These are phyloP conservation scores for Hipparchia semele DNA, from an alignment of 2,888 invertebrate species.

Conservation along the genomic window DNA sequence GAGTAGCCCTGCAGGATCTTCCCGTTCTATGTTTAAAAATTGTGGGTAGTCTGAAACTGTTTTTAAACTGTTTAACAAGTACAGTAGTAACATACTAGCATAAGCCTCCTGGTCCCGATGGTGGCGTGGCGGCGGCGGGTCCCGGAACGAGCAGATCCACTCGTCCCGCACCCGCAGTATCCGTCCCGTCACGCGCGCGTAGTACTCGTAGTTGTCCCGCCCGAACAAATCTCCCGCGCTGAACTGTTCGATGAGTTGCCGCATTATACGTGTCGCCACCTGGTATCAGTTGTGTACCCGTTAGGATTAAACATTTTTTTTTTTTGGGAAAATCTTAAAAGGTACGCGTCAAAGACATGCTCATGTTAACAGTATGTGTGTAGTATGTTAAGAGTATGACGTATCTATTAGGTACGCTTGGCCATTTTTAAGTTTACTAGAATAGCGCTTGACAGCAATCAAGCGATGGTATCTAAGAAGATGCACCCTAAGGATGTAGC, in stretches of 20 bases:
- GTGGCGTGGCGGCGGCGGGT: slow-evolving; percentile 88
- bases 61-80: no score
- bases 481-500: no score
- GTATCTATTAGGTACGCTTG: no score
- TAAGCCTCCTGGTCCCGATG: slow-evolving; percentile 86
- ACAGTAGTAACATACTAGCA: slow-evolving; percentile 79
- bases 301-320: background rate
- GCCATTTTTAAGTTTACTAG: no score
- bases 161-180: slow-evolving; percentile 96
- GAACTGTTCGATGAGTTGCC: slow-evolving; percentile 98
- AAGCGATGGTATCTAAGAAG: no score
- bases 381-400: background rate
- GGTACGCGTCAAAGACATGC: no score
- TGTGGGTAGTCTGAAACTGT: no score
- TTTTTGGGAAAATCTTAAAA: no score
- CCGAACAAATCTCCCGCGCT: slow-evolving; percentile 98
- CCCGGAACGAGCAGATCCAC: slow-evolving; percentile 97
- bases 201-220: slow-evolving; percentile 96
- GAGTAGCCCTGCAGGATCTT: no score
- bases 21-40: no score
- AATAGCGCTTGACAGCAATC: no score
- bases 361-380: background rate
- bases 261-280: slow-evolving; percentile 98
- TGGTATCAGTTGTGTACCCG: slow-evolving; percentile 53
- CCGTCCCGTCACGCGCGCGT: slow-evolving; percentile 96